Evolutionary conservation across 2,888 invertebrate species (phyloP).

Genomic region (Smittia aterrima): DNA sequence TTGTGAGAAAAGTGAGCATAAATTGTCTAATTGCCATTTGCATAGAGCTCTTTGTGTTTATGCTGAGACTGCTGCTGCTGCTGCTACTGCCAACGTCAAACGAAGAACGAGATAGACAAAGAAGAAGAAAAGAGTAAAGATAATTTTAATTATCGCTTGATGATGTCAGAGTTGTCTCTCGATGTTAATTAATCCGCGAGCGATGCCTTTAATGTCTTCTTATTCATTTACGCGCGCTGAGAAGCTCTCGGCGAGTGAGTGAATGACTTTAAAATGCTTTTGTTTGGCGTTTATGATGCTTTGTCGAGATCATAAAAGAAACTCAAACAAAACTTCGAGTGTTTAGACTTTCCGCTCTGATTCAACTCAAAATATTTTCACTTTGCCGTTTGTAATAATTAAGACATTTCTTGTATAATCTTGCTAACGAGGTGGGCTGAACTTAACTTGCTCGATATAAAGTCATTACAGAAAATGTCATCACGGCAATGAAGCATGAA

Average conservation of each 20-base stretch:
- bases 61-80: background rate
- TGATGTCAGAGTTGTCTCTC: slow-evolving; percentile 12
- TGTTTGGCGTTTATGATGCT: slow-evolving; percentile 1
- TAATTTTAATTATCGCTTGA: slow-evolving; percentile 19
- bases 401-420: slow-evolving; percentile 8
- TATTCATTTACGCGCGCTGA: slow-evolving; percentile 3
- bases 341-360: slow-evolving; percentile 40
- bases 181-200: slow-evolving; percentile 31
- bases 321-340: slow-evolving; percentile 2
- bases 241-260: background rate
- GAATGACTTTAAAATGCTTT: slow-evolving; percentile 10
- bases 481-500: background rate
- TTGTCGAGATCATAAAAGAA: slow-evolving; percentile 18
- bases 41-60: slow-evolving; percentile 11
- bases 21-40: slow-evolving; percentile 36
- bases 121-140: background rate
- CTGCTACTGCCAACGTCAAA: background rate
- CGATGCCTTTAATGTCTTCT: slow-evolving; percentile 18
- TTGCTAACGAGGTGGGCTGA: background rate
- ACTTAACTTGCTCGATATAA: background rate
- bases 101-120: background rate
- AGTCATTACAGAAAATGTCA: background rate
- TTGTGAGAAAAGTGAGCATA: slow-evolving; percentile 16
- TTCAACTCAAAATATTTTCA: slow-evolving; percentile 35
- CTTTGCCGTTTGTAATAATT: slow-evolving; percentile 3